phyloP scores from a whole-genome alignment of 2,888 invertebrate genomes.

The Coenonympha arcania region DNA sequence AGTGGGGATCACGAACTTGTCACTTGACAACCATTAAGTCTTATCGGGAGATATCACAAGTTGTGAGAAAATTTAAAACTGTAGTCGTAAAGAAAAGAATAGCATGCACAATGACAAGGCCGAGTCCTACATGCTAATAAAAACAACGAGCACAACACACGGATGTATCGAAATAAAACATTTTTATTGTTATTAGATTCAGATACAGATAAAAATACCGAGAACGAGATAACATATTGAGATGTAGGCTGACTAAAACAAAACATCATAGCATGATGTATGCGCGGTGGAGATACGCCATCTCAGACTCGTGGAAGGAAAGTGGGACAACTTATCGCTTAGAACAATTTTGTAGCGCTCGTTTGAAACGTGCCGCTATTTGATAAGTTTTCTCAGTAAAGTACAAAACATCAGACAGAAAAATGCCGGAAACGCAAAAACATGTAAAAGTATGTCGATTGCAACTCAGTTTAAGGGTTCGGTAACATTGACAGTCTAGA shows the following conservation, averaged over 20 bases:
- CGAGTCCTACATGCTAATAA: background rate
- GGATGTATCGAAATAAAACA: background rate
- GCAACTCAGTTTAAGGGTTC: no score
- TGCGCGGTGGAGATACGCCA: constrained; percentile 29
- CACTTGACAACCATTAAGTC: background rate
- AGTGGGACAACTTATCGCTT: constrained; percentile 31
- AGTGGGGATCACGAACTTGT: background rate
- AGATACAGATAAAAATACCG: constrained; percentile 6
- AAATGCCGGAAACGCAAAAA: background rate
- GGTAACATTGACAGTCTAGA: no score
- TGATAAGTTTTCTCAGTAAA: constrained; percentile 29
- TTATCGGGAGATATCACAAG: background rate
- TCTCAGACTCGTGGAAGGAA: constrained; percentile 28
- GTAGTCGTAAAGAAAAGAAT: background rate
- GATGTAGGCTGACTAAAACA: constrained; percentile 27
- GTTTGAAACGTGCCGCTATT: constrained; percentile 28
- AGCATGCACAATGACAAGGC: background rate
- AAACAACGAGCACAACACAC: background rate
- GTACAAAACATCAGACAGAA: background rate
- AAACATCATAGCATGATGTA: constrained; percentile 29
- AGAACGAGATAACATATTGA: constrained; percentile 21
- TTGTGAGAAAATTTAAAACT: background rate
- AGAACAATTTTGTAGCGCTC: constrained; percentile 28
- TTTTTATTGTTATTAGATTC: constrained; percentile 11
- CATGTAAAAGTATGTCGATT: no score